Evolutionary conservation across 1,140 invertebrate genomes (phyloP).

Genomic region (Paralvinella palmiformis): DNA sequence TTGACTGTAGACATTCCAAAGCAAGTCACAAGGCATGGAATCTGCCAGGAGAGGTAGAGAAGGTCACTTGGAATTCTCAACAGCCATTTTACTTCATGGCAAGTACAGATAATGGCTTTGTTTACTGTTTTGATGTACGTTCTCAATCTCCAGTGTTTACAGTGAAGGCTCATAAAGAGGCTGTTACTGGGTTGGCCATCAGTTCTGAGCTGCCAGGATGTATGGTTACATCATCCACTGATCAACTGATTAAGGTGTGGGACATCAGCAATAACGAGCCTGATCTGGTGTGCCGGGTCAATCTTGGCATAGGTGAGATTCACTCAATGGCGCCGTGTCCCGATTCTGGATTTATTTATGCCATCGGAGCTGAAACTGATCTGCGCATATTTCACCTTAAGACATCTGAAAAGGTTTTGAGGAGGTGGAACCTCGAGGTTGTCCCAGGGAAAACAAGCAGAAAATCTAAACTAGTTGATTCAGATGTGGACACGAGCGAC

Average conservation of each 20-base stretch:
- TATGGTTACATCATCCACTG: constrained; percentile 65
- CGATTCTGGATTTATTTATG: constrained; percentile 72
- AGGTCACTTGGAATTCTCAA: constrained; percentile 74
- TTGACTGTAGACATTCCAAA: constrained; percentile 67
- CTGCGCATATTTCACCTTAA: constrained; percentile 69
- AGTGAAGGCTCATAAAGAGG: constrained; percentile 49
- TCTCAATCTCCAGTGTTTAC: constrained; percentile 65
- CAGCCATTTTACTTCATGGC: constrained; percentile 70
- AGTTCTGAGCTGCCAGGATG: constrained; percentile 64
- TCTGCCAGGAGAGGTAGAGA: constrained; percentile 75
- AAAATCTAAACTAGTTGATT: neutral
- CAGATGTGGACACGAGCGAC: no score
- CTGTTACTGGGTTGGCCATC: constrained; percentile 55
- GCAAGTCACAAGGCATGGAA: constrained; percentile 63
- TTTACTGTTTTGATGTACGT: constrained; percentile 53
- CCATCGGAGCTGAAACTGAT: constrained; percentile 74
- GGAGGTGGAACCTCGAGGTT: neutral
- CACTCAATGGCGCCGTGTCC: constrained; percentile 70
- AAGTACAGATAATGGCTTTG: constrained; percentile 66
- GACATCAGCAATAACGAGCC: constrained; percentile 55
- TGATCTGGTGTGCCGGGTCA: constrained; percentile 37
- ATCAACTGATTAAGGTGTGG: constrained; percentile 74
- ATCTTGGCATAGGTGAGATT: constrained; percentile 49
- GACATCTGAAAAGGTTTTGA: constrained; percentile 50
- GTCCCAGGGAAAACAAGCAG: neutral